Evolutionary conservation across 2,113 vertebrate species (phyloP).

Genomic region (Pterophyllum scalare): DNA sequence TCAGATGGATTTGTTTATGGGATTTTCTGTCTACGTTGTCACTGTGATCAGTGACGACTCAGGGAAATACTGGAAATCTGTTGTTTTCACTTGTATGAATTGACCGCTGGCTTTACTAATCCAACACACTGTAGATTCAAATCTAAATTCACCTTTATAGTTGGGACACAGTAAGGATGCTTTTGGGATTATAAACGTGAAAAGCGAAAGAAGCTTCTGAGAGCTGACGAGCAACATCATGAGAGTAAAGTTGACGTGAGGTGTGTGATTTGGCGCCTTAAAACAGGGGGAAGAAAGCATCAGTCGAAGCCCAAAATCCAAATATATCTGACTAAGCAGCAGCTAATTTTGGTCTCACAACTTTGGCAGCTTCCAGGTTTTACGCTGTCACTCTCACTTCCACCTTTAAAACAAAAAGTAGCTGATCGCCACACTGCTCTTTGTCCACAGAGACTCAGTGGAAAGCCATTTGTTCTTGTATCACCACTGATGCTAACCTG

Average conservation of each 20-base stretch:
- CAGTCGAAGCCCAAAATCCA: not conserved
- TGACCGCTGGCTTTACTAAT: not conserved
- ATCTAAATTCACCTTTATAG: not conserved
- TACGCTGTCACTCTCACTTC: not conserved
- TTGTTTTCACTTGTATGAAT: not conserved
- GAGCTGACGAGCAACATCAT: constrained; percentile 31
- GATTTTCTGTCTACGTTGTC: no score
- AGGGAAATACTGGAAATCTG: not conserved
- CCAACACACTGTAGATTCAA: not conserved
- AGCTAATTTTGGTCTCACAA: not conserved
- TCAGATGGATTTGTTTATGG: no score
- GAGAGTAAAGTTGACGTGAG: constrained; percentile 20
- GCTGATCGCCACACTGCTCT: accelerated
- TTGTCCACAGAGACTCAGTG: not conserved
- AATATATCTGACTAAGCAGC: not conserved
- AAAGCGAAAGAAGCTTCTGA: constrained; percentile 29
- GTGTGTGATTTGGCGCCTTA: constrained; percentile 23
- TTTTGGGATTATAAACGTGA: not conserved
- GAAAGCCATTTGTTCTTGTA: not conserved
- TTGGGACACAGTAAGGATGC: not conserved
- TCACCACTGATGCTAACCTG: not conserved
- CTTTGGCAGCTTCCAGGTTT: no score
- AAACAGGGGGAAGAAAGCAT: constrained; percentile 14
- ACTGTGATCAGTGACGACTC: not conserved
- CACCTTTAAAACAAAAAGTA: not conserved